Evolutionary conservation across 2,797 vertebrate species (phyloP), one percentile per base, ranked within the genome.

Genomic region (Myotis vivesi): DNA sequence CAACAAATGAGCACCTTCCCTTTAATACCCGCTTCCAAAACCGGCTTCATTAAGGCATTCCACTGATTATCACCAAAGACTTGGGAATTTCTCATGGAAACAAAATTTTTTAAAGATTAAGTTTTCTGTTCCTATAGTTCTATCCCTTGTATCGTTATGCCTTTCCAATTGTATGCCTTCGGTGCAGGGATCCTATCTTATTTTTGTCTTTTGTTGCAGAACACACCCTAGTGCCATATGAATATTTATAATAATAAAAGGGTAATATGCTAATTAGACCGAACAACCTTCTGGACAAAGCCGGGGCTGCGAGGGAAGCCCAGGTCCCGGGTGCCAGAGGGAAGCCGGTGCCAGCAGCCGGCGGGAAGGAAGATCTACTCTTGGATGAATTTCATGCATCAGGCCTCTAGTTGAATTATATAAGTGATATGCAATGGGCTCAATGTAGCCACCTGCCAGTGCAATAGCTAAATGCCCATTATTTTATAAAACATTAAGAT

Each of bases 171-270:
- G 68, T 85, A 92, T 93, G 38, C 38, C 33, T 69, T 66, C 49
- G 53, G 28, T 76, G 25, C 46, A 72, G 44, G 49, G 7, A 44
- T n/a, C 25, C 7, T 59, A 15, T 72, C n/a, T 96, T 91, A 49
- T 66, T 76, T 95, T 91, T 91, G 30, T 59, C 55, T 62, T 90
- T 88, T 92, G 86, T 94, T 95, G 49, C 7, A 86, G 59, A 96
- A 71, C 16, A 82, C 6, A 73, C 73, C 55, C 30, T 89, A 20
- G 55, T 85, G 62, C 51, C 57, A 20, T 49, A 62, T 94, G 76
- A 94, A 68, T 64, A 77, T 1, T 28, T 62, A 62, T 62, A 62
- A 59, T 59, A 59, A 62, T 62, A 62, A 62, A 62, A 62, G 30
- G 25, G 28, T 28, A 62, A 62, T 30, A 30, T 62, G 59, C 59